Percentiles rank a stretch among this genome's conserved stretches.
Conservation (phyloP, 1,140 invertebrate genomes). For the Orius insidiosus region DNA sequence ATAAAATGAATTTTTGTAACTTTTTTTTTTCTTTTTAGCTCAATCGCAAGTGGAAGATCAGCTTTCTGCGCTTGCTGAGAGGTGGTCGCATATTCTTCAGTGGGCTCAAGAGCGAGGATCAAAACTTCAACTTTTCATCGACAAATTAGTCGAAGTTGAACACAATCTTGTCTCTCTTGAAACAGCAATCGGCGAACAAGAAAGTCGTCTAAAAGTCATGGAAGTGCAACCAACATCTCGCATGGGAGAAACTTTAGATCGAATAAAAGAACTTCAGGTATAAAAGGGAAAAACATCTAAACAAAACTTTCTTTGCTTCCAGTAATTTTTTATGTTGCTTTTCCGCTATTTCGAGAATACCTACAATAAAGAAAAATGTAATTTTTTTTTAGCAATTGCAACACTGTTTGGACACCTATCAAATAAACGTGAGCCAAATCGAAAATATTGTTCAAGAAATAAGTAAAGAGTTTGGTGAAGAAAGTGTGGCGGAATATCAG, state of each 20-base stretch:
- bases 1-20: too few relatives aligned
- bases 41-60: slow-evolving; percentile 67
- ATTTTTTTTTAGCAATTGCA: slow-evolving; percentile 29
- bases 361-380: too few relatives aligned
- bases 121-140: slow-evolving; percentile 37
- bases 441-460: slow-evolving; percentile 25
- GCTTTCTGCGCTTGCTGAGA: slow-evolving; percentile 62
- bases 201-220: slow-evolving; percentile 55
- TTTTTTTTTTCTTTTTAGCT: slow-evolving; percentile 26
- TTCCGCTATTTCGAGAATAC: too few relatives aligned
- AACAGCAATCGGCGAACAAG: slow-evolving; percentile 52
- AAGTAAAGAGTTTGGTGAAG: slow-evolving; percentile 20
- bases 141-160: slow-evolving; percentile 35
- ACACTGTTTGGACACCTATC: slow-evolving; percentile 36
- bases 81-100: slow-evolving; percentile 69
- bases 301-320: neutral
- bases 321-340: too few relatives aligned
- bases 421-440: slow-evolving; percentile 26
- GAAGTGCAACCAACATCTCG: slow-evolving; percentile 52
- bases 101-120: slow-evolving; percentile 62
- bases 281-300: too few relatives aligned
- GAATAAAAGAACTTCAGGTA: slow-evolving; percentile 26
- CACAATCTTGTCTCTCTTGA: slow-evolving; percentile 44
- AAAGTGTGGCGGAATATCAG: slow-evolving; percentile 30
- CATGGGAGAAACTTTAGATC: slow-evolving; percentile 26